phyloP scores from a whole-genome alignment of 2,888 invertebrate species.

The Deroplatys truncata region DNA sequence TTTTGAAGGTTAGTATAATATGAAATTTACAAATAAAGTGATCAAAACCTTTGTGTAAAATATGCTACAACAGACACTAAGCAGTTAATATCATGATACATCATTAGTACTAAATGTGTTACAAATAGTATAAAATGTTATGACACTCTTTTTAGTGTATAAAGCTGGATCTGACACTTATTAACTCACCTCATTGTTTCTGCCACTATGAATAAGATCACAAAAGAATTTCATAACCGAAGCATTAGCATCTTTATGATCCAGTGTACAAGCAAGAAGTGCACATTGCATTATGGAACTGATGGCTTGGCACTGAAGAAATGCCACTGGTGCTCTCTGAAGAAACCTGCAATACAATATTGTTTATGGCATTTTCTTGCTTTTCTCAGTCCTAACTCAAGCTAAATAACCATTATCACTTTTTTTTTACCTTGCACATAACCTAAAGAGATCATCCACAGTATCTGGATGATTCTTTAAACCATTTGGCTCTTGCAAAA shows the following conservation, averaged over 20 bases:
- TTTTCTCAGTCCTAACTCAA: neutral
- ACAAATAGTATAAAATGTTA: too few species aligned
- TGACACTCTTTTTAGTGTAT: too few species aligned
- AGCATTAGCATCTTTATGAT: constrained; percentile 93
- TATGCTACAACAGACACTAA: too few species aligned
- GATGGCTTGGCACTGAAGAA: constrained; percentile 72
- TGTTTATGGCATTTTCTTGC: neutral
- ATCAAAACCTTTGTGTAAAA: too few species aligned
- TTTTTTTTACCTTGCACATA: constrained; percentile 59
- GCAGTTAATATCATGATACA: too few species aligned
- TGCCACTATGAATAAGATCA: constrained; percentile 69
- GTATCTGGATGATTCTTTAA: constrained; percentile 93
- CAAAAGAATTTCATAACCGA: constrained; percentile 95
- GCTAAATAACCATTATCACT: neutral
- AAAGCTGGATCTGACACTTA: neutral
- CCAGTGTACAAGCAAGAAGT: constrained; percentile 73
- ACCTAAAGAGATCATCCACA: constrained; percentile 92
- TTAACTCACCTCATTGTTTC: constrained; percentile 46
- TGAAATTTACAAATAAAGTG: too few species aligned
- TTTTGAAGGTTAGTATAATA: too few species aligned
- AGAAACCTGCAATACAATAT: constrained; percentile 60
- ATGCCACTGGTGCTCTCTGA: constrained; percentile 78
- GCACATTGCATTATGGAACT: constrained; percentile 78
- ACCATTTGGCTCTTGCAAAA: constrained; percentile 75
- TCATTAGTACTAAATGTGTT: too few species aligned